Evolutionary conservation across 35 echinoderm and acorn worm species (phyloP).

Genomic region (Eucidaris tribuloides): DNA sequence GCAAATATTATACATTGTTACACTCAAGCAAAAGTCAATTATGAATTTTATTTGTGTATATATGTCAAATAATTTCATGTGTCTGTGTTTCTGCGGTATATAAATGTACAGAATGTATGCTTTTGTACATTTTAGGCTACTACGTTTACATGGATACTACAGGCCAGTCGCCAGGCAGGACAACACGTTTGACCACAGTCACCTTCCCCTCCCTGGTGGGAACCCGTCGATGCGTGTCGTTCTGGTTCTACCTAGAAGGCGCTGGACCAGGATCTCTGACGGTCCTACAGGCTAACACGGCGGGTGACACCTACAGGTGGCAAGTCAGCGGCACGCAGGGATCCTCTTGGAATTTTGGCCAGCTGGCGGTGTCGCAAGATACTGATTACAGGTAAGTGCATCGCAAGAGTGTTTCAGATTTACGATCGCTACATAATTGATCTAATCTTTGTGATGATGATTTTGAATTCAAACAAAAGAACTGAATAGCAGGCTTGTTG

Average conservation of each 20-base stretch:
- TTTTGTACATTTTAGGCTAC: too few species aligned
- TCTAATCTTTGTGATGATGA: too few species aligned
- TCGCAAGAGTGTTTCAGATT: too few species aligned
- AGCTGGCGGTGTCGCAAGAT: slow-evolving; percentile 8
- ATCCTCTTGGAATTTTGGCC: background rate
- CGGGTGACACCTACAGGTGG: background rate
- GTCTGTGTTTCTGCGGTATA: too few species aligned
- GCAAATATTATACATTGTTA: too few species aligned
- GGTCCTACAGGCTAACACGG: background rate
- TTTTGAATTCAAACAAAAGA: too few species aligned
- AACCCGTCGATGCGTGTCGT: slow-evolving; percentile 19
- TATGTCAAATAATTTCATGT: too few species aligned
- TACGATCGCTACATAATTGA: too few species aligned
- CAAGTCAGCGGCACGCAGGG: background rate
- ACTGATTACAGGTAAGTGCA: background rate
- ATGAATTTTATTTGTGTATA: too few species aligned
- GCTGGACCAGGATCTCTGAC: slow-evolving; percentile 19
- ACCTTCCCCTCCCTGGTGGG: background rate
- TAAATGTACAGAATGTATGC: too few species aligned
- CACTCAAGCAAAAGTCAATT: too few species aligned
- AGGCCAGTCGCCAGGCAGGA: background rate
- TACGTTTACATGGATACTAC: slow-evolving; percentile 62
- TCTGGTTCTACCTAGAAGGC: slow-evolving; percentile 75
- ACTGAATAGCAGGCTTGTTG: too few species aligned
- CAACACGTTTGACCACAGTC: background rate